Evolutionary conservation across 2,797 vertebrate genomes (phyloP).

Genomic region (Chaetophractus vellerosus): DNA sequence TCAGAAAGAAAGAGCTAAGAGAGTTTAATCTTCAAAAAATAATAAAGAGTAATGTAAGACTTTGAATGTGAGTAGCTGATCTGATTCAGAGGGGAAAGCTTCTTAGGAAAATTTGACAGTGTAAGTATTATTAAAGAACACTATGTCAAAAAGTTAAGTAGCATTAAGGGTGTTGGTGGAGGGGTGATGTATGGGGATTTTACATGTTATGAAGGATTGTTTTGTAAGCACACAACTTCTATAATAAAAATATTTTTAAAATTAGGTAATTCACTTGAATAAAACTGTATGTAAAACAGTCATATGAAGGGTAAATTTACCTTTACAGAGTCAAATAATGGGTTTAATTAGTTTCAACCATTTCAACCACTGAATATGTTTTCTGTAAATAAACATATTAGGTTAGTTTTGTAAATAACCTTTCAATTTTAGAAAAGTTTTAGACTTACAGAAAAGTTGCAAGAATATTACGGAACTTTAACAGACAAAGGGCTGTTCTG

Average conservation of each 20-base stretch:
- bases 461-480: background rate
- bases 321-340: background rate
- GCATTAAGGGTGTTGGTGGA: too few species aligned
- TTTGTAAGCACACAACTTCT: too few species aligned
- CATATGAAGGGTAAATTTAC: background rate
- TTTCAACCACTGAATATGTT: background rate
- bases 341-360: background rate
- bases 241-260: background rate
- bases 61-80: slow-evolving; percentile 22
- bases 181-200: too few species aligned
- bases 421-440: background rate
- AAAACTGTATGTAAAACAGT: background rate
- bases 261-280: background rate
- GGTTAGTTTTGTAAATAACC: background rate
- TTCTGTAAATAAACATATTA: background rate
- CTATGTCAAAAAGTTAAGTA: background rate
- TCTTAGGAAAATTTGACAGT: background rate
- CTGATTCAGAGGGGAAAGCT: background rate
- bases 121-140: background rate
- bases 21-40: background rate
- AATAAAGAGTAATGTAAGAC: slow-evolving; percentile 7
- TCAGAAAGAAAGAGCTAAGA: background rate
- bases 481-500: background rate
- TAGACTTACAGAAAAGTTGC: background rate
- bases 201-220: too few species aligned